phyloP scores from a whole-genome alignment of 2,113 vertebrate genomes.

The Sander vitreus region DNA sequence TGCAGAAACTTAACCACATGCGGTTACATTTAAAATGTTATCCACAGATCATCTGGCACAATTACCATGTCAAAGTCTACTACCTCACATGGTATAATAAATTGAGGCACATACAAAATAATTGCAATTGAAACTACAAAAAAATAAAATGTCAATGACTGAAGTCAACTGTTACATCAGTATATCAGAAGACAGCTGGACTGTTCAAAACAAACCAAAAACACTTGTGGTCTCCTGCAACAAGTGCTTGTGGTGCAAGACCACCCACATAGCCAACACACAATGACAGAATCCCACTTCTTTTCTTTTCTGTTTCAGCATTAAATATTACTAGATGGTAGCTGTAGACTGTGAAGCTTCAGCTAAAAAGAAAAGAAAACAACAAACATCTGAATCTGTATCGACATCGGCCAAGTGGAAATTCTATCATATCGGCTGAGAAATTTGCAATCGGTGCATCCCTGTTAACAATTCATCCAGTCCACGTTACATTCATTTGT shows the following conservation, averaged over 20 bases:
- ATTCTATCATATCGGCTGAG: too few relatives aligned
- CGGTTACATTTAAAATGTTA: not conserved
- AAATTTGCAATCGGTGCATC: too few relatives aligned
- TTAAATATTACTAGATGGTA: conserved; percentile 14
- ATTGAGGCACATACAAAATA: conserved; percentile 5
- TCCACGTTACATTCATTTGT: not conserved
- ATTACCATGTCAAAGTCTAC: not conserved
- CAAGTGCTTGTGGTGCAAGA: conserved; percentile 39
- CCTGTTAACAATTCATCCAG: not conserved
- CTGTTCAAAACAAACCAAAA: conserved; percentile 36
- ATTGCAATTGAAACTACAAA: not conserved
- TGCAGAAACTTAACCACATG: not conserved
- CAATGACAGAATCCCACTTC: conserved; percentile 17
- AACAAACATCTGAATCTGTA: too few relatives aligned
- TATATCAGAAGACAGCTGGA: conserved; percentile 33
- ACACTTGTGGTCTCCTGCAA: conserved; percentile 44
- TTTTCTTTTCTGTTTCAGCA: conserved; percentile 4
- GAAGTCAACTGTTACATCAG: not conserved
- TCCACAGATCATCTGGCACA: not conserved
- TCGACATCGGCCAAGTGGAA: too few relatives aligned
- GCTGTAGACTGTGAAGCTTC: not conserved
- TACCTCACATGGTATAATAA: not conserved
- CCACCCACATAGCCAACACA: conserved; percentile 46
- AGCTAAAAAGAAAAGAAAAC: not conserved
- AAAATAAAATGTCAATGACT: conserved; percentile 2